Conservation (phyloP, 2,113 vertebrate species). For the Callopanchax toddi region DNA sequence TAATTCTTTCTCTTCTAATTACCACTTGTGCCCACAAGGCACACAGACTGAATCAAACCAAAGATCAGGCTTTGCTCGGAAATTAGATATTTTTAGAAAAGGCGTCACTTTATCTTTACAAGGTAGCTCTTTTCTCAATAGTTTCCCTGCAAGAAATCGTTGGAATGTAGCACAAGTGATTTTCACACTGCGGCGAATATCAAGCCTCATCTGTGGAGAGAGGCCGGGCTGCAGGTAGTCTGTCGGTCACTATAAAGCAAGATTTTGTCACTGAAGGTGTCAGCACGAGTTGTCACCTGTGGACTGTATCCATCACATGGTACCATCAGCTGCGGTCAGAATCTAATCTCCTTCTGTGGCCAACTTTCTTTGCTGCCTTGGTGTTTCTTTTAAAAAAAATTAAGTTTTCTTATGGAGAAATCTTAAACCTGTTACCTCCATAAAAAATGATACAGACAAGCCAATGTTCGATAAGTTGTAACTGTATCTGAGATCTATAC, state of each 20-base stretch:
- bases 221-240: conserved; percentile 39
- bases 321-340: conserved; percentile 44
- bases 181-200: conserved; percentile 45
- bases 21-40: conserved; percentile 29
- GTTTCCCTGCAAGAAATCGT: conserved; percentile 10
- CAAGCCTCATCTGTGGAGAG: conserved; percentile 16
- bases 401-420: too few relatives aligned
- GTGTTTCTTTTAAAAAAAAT: conserved; percentile 10
- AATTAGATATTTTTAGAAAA: conserved; percentile 32
- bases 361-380: conserved; percentile 24
- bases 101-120: conserved; percentile 28
- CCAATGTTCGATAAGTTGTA: too few relatives aligned
- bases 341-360: conserved; percentile 33
- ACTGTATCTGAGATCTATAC: too few relatives aligned
- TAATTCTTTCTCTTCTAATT: conserved; percentile 33
- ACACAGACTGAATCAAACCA: conserved; percentile 28
- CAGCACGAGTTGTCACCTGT: conserved; percentile 63
- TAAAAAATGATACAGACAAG: too few relatives aligned
- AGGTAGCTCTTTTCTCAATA: conserved; percentile 16
- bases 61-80: conserved; percentile 1
- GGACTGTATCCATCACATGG: conserved; percentile 61
- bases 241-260: conserved; percentile 47
- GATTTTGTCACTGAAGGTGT: conserved; percentile 61
- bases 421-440: too few relatives aligned
- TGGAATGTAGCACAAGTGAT: conserved; percentile 42